phyloP scores from a whole-genome alignment of 2,113 vertebrate genomes.

The Piaya cayana region DNA sequence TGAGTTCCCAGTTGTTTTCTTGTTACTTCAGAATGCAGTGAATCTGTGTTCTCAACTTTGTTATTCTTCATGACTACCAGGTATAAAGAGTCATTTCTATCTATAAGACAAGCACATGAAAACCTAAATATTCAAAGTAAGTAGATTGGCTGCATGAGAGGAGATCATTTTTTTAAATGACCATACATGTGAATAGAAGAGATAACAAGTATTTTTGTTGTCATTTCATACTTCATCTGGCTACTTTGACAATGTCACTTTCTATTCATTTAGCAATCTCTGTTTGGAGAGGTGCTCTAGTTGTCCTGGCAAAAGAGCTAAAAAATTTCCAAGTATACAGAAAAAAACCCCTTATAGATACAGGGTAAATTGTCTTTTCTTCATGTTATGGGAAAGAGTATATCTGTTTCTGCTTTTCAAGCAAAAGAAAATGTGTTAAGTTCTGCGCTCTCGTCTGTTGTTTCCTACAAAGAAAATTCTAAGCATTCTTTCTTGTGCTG shows the following conservation, averaged over 20 bases:
- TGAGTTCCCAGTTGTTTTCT: background rate
- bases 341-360: background rate
- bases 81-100: background rate
- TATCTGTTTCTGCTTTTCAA: background rate
- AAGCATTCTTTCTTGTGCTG: background rate
- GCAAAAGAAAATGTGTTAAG: background rate
- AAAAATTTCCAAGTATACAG: background rate
- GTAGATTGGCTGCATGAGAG: background rate
- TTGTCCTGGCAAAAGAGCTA: background rate
- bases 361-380: background rate
- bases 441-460: background rate
- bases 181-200: background rate
- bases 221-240: background rate
- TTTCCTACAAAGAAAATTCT: background rate
- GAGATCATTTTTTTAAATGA: background rate
- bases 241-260: background rate
- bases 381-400: background rate
- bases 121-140: background rate
- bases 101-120: background rate
- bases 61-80: background rate
- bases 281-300: background rate
- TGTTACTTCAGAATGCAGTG: background rate
- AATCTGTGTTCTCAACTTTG: background rate
- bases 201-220: background rate
- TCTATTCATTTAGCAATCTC: background rate